Base-by-base conservation (phyloP, 2,888 invertebrate genomes). In the Leucoma salicis region DNA sequence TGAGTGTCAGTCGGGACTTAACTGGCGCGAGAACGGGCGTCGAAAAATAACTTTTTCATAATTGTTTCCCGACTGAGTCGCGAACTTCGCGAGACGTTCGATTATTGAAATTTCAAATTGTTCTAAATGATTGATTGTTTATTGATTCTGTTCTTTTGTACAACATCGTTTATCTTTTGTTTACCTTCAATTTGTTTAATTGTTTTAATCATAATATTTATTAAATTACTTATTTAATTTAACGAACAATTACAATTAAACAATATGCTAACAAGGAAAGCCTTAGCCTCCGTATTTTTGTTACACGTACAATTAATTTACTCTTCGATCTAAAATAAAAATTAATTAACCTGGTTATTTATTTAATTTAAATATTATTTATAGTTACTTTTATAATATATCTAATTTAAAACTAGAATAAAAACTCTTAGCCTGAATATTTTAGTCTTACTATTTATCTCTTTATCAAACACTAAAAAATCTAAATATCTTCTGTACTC, bases 1-100 rank as follows among this genome's bases (percentile, higher is more conserved):
- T 85, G 87, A 88, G 86, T 84, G 87, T 85, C 86, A 84, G 85
- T 78, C 82, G 82, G 72, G 83, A 83, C 82, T 82, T 82, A 85
- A 86, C 86, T 80, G 86, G 78, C 79, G 81, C 81, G 85, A 74
- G 82, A 84, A 86, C 82, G 79, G 76, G 75, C 78, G 77, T 70
- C 74, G 76, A 78, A 81, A 82, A 81, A 78, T 78, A 86, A 87
- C 86, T 87, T 88, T 83, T 84, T 85, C 81, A 83, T 88, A 87
- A 88, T 89, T 88, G 88, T 89, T 89, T 88, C 80, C 75, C 69
- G 75, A 82, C 53, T 61, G 76, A 75, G 74, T 72, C 66, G 70
- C 60, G 62, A 80, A 80, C 66, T 83, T 66, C 66, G 57, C 66
- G 57, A 58, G 60, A 71, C 67, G 79, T 83, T 83, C 81, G 82